Conservation (phyloP, 2,113 vertebrate genomes). For the Thymallus thymallus region DNA sequence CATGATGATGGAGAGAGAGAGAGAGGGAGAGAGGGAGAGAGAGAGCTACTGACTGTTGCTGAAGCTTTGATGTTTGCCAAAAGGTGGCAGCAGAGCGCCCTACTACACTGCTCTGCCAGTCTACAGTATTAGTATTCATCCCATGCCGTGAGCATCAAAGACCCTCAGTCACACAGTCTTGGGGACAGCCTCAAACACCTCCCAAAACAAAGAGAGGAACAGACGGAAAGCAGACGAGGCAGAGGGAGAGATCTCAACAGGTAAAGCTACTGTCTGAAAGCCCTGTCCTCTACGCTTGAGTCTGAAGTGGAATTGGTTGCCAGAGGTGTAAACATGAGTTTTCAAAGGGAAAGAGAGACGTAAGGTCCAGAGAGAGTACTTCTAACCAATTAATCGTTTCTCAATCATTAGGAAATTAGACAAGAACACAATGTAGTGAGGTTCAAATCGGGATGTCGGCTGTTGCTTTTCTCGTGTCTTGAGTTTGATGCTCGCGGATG, state of each 20-base stretch:
- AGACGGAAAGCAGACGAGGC: not conserved
- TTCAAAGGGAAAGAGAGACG: slow-evolving; percentile 10
- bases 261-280: slow-evolving; percentile 26
- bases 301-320: slow-evolving; percentile 33
- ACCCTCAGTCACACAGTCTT: slow-evolving; percentile 21
- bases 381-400: slow-evolving; percentile 19
- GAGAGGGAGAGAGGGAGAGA: not conserved
- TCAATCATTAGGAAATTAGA: slow-evolving; percentile 27
- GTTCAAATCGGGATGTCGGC: not conserved
- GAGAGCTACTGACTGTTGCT: not conserved
- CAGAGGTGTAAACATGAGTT: slow-evolving; percentile 39
- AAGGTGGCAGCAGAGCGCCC: slow-evolving; percentile 24
- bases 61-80: slow-evolving; percentile 1
- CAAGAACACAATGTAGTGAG: not conserved
- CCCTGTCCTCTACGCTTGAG: slow-evolving; percentile 21
- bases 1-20: not conserved
- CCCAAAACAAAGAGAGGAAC: not conserved
- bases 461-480: not conserved
- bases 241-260: slow-evolving; percentile 4
- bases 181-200: slow-evolving; percentile 13
- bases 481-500: not conserved
- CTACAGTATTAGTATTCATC: slow-evolving; percentile 18
- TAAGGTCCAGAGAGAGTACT: slow-evolving; percentile 14
- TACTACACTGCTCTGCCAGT: not conserved
- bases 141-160: slow-evolving; percentile 9